phyloP scores from a whole-genome alignment of 2,113 vertebrate genomes.

The Ictalurus furcatus region DNA sequence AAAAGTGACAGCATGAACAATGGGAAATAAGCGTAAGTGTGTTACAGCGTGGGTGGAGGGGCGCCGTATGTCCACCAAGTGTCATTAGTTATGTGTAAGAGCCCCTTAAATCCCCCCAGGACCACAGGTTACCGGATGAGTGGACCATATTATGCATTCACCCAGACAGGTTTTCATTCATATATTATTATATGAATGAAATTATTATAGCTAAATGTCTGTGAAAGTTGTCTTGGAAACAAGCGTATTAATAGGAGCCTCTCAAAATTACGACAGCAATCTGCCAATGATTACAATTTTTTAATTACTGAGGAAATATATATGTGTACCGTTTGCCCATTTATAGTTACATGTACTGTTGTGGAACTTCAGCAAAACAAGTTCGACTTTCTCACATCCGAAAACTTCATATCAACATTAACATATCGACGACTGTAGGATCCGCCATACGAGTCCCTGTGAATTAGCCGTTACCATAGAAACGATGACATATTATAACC shows the following conservation, averaged over 20 bases:
- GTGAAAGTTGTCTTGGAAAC: background rate
- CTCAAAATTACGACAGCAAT: background rate
- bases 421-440: background rate
- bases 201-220: background rate
- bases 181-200: background rate
- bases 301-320: background rate
- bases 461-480: background rate
- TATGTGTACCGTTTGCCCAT: background rate
- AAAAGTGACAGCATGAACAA: background rate
- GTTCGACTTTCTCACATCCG: background rate
- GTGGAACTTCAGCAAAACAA: background rate
- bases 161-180: background rate
- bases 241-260: background rate
- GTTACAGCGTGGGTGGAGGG: background rate
- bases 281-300: background rate
- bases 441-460: background rate
- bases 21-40: background rate
- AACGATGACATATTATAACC: background rate
- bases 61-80: background rate
- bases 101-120: background rate
- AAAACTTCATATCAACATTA: background rate
- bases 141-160: no score
- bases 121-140: background rate
- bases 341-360: background rate
- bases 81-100: slow-evolving; percentile 9